These are phyloP conservation scores for Timema podura DNA, from an alignment of 2,888 invertebrate genomes.

Conservation along the genomic window DNA sequence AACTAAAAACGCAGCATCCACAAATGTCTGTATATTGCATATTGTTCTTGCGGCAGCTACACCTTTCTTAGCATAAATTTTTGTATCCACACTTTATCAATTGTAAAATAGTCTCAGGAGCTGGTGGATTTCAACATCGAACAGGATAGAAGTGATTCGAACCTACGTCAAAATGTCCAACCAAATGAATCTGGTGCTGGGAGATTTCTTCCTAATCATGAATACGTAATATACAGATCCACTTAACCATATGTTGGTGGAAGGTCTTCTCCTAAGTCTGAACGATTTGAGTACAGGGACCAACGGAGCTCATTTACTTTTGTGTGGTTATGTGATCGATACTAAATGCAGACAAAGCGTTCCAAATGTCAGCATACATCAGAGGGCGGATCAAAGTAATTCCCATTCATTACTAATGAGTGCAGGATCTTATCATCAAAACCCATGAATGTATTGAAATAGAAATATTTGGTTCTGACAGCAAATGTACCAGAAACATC, in stretches of 20 bases:
- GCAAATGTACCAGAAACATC: neutral
- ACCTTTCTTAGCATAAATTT: neutral
- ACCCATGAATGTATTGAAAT: neutral
- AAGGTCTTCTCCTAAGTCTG: neutral
- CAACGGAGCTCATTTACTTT: neutral
- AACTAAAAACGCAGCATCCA: constrained; percentile 4
- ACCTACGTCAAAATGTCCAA: neutral
- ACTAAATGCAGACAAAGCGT: neutral
- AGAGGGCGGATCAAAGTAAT: neutral
- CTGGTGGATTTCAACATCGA: neutral
- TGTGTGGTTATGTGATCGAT: neutral
- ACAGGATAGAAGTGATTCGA: constrained; percentile 5
- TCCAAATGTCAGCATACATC: neutral
- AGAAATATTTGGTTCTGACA: neutral
- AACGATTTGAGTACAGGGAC: neutral
- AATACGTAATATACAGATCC: neutral
- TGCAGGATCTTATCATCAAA: neutral
- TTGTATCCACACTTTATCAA: neutral
- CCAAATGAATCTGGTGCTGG: constrained; percentile 2
- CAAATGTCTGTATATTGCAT: neutral
- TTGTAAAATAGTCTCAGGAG: neutral
- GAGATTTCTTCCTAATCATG: neutral
- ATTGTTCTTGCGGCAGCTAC: neutral
- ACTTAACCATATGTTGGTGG: neutral
- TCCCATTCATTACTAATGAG: neutral